Base-by-base conservation (phyloP, 2,888 invertebrate genomes). In the Syrista parreyssii region DNA sequence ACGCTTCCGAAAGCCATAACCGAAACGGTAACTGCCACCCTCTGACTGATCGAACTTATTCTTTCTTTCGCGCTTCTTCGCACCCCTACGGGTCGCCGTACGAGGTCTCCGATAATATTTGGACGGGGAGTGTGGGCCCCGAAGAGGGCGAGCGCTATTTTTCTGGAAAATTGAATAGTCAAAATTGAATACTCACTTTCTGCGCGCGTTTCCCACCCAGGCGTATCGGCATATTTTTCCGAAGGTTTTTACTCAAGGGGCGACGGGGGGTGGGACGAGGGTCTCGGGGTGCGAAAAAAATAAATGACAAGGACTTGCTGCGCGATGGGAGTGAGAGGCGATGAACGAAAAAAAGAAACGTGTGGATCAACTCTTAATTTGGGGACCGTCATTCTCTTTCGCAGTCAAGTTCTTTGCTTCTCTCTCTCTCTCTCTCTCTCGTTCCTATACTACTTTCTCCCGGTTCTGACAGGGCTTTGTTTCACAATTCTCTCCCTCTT, bases 1-100 rank as follows among this genome's bases (percentile, higher is more conserved):
- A 87, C 80, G 90, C 91, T 91, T 91, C 91, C 91, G 91, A 91
- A 91, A 91, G 89, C 91, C 90, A 91, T 91, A 91, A 91, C 91
- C 91, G 90, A 91, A 91, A 91, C 91, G 91, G 91, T 91, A 91
- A 91, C 91, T 90, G 91, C 89, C 90, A 88, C 89, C 89, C 88
- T 87, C 89, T 86, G 89, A 90, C 90, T 89, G 91, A 91, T 91
- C 91, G 87, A 89, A 89, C 90, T 89, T 89, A 89, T 90, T 91
- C 90, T 89, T 86, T 88, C 87, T 87, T 80, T 79, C 35, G 33
- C 79, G 75, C 77, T 81, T 74, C 81, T 81, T 80, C 79, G 71
- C 81, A 77, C 80, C 81, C 79, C 23, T 76, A 55, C 68, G 78
- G 73, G 73, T 75, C 80, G 68, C 78, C 78, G 79, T 78, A 76